These are phyloP conservation scores for Morpho deidamia DNA, from an alignment of 2,888 invertebrate genomes.

Conservation along the genomic window DNA sequence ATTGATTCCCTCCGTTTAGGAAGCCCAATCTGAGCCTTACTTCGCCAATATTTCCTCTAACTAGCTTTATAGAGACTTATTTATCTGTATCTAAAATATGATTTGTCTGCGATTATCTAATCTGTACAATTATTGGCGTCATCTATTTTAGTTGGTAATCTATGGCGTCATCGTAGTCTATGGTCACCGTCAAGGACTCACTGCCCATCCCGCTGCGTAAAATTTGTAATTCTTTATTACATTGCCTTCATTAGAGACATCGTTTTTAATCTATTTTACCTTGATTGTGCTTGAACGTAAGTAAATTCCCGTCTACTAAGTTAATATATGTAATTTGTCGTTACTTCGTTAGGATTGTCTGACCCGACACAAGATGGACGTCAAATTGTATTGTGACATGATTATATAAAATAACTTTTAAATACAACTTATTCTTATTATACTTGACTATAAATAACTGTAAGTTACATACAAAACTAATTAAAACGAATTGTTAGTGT, in stretches of 20 bases:
- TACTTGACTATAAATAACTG: background rate
- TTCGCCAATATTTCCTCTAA: no score
- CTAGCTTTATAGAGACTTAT: no score
- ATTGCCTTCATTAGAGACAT: constrained; percentile 19
- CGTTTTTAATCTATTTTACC: constrained; percentile 30
- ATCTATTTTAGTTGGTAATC: no score
- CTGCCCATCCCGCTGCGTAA: constrained; percentile 48
- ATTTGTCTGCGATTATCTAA: no score
- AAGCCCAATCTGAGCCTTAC: no score
- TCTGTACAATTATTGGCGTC: constrained; percentile 47
- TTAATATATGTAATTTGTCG: constrained; percentile 5
- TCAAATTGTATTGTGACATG: constrained; percentile 65
- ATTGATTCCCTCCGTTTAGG: no score
- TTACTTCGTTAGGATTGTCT: constrained; percentile 26
- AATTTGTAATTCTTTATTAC: constrained; percentile 41
- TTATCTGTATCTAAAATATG: no score
- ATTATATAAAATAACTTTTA: constrained; percentile 59
- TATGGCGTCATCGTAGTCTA: no score
- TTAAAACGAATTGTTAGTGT: no score
- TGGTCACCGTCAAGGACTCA: constrained; percentile 57
- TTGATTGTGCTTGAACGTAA: constrained; percentile 38
- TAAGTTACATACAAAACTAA: no score
- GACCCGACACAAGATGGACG: constrained; percentile 70
- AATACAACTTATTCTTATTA: background rate
- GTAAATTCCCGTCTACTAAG: constrained; percentile 28